Conservation (phyloP, 1,140 invertebrate genomes). For the Nephotettix cincticeps region DNA sequence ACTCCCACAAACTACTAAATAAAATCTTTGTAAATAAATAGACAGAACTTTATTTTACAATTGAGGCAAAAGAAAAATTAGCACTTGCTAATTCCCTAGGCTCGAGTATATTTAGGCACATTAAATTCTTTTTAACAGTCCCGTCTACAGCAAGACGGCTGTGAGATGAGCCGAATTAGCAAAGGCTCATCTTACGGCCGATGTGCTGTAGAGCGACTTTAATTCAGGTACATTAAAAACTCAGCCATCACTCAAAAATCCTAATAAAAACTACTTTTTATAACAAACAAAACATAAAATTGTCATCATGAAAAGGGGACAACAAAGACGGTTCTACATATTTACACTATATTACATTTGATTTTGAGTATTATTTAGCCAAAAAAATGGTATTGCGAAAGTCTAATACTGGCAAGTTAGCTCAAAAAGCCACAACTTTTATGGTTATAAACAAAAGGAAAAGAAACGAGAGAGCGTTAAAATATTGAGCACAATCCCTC, state of each 20-base stretch:
- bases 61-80: not conserved
- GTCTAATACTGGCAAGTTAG: not conserved
- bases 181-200: not conserved
- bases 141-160: not conserved
- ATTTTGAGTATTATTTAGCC: not conserved
- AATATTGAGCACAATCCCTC: slow-evolving; percentile 4
- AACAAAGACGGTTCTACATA: not conserved
- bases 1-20: slow-evolving; percentile 16
- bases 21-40: slow-evolving; percentile 24
- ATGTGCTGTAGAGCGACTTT: not conserved
- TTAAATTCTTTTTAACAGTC: not conserved
- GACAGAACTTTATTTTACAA: slow-evolving; percentile 1
- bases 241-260: slow-evolving; percentile 3
- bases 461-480: not conserved
- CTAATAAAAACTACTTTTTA: not conserved
- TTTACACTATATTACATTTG: not conserved
- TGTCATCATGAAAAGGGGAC: not conserved
- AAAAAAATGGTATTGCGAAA: not conserved
- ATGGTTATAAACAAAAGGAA: too few relatives aligned
- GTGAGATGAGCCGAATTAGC: not conserved
- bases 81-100: not conserved
- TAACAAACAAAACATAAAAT: too few relatives aligned
- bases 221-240: slow-evolving; percentile 4
- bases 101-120: slow-evolving; percentile 13
- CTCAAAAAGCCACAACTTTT: too few relatives aligned